Conservation (phyloP, 2,888 invertebrate genomes). For the Drosophila nr. fundita region DNA sequence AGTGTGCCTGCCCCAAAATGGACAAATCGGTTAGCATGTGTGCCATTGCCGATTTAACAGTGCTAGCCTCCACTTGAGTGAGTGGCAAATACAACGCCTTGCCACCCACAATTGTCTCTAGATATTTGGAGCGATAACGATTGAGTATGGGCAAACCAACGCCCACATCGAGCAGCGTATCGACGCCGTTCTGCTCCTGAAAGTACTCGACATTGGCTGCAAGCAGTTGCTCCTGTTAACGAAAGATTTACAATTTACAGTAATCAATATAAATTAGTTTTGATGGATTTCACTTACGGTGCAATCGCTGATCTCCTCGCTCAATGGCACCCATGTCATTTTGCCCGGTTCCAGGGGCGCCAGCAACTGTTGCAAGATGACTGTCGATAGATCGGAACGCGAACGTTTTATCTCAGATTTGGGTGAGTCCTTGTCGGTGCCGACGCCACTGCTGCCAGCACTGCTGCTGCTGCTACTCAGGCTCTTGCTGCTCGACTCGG, state of each 20-base stretch:
- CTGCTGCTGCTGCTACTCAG: conserved; percentile 82
- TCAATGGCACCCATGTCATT: conserved; percentile 85
- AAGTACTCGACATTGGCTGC: conserved; percentile 91
- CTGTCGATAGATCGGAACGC: conserved; percentile 89
- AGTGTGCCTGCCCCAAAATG: conserved; percentile 91
- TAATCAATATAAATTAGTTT: not conserved
- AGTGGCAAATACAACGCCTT: conserved; percentile 89
- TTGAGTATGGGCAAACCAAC: conserved; percentile 89
- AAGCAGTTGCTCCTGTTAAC: conserved; percentile 89
- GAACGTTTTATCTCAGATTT: conserved; percentile 87
- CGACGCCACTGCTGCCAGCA: conserved; percentile 52
- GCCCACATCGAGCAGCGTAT: conserved; percentile 93
- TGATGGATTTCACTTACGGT: conserved; percentile 77
- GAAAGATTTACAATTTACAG: not conserved
- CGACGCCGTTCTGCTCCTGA: conserved; percentile 92
- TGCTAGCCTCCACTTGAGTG: conserved; percentile 90
- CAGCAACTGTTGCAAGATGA: conserved; percentile 90
- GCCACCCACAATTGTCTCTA: conserved; percentile 86
- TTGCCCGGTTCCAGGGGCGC: conserved; percentile 88
- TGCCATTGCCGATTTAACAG: conserved; percentile 89
- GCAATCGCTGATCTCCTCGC: conserved; percentile 85
- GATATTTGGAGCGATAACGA: conserved; percentile 86
- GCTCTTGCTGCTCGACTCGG: conserved; percentile 86
- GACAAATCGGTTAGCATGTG: conserved; percentile 94
- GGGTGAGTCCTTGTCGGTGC: conserved; percentile 87